Base-by-base conservation (phyloP, 2,888 invertebrate species). In the Emmelina monodactyla region DNA sequence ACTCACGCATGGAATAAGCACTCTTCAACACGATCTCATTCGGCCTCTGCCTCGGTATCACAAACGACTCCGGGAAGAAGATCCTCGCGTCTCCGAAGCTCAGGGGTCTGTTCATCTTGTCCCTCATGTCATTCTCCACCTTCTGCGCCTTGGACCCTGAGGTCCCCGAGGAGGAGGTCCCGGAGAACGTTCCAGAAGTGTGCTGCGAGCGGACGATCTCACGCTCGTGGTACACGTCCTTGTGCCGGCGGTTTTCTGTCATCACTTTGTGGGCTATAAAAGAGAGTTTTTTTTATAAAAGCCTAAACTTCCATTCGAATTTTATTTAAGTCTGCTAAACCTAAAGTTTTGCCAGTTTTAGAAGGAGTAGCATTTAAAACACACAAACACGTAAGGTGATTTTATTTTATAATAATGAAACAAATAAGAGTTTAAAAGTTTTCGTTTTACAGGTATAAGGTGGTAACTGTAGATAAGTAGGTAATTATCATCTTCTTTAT, bases 61-160 rank as follows among this genome's bases (percentile, higher is more conserved):
- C 71, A 33, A 80, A 80, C 1, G 78, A 71, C 45, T 81, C 81
- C n/a, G 81, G 80, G 37, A 80, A 79, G 61, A 81, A 79, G 0
- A 79, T 75, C 44, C 80, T 58, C 16, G 73, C 71, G 44, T 80
- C 80, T 10, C 72, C 72, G 32, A 72, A 78, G 39, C 73, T 75
- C 11, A 72, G 42, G 0, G 79, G 73, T 31, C 79, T 51, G 49
- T 56, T 64, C 50, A 58, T 55, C 44, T 65, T 66, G 28, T 69
- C 66, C 31, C 55, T 41, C 16, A 37, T 35, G n/a, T 57, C 66
- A 10, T 61, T 61, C 39, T 69, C 70, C 4, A 62, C 61, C 37
- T 63, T 63, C 37, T 63, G 66, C 2, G 66, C 62, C 39, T 71
- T 75, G 3, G 80, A 79, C 5, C 80, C 80, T 2, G 80, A 81